Conservation (phyloP, 2,888 invertebrate species). For the Acleris literana region DNA sequence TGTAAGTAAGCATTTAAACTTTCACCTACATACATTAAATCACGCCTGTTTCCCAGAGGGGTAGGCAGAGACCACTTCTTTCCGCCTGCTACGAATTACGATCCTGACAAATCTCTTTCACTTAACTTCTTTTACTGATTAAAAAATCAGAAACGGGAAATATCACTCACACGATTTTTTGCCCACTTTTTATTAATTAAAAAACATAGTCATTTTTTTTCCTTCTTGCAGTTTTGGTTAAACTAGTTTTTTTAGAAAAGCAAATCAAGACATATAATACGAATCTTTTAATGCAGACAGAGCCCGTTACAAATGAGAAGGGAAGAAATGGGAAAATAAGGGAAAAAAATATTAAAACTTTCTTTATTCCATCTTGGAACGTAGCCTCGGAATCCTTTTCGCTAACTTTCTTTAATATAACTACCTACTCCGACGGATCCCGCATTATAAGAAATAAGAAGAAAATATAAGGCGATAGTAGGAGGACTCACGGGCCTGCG, state of each 20-base stretch:
- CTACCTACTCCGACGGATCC: slow-evolving; percentile 41
- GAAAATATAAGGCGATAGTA: slow-evolving; percentile 39
- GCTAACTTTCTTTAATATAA: slow-evolving; percentile 64
- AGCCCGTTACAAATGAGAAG: slow-evolving; percentile 55
- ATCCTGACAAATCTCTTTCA: too few relatives aligned
- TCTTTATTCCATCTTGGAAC: slow-evolving; percentile 61
- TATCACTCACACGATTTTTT: too few relatives aligned
- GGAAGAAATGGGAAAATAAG: slow-evolving; percentile 49
- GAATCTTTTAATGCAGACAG: slow-evolving; percentile 48
- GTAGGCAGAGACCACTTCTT: too few relatives aligned
- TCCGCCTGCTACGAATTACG: too few relatives aligned
- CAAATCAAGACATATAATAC: slow-evolving; percentile 38
- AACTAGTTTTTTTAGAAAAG: background rate
- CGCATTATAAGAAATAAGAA: slow-evolving; percentile 40
- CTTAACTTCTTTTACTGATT: too few relatives aligned
- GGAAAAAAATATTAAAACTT: slow-evolving; percentile 65
- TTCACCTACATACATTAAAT: too few relatives aligned
- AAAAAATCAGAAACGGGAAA: too few relatives aligned
- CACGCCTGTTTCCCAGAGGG: too few relatives aligned
- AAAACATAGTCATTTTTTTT: too few relatives aligned
- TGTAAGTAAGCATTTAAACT: too few relatives aligned
- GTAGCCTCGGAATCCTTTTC: slow-evolving; percentile 59
- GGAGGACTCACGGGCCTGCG: slow-evolving; percentile 35
- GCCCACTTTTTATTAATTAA: too few relatives aligned
- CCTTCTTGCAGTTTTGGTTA: too few relatives aligned